phyloP scores from a whole-genome alignment of 1,140 invertebrate species.

The Anagrus nilaparvatae region DNA sequence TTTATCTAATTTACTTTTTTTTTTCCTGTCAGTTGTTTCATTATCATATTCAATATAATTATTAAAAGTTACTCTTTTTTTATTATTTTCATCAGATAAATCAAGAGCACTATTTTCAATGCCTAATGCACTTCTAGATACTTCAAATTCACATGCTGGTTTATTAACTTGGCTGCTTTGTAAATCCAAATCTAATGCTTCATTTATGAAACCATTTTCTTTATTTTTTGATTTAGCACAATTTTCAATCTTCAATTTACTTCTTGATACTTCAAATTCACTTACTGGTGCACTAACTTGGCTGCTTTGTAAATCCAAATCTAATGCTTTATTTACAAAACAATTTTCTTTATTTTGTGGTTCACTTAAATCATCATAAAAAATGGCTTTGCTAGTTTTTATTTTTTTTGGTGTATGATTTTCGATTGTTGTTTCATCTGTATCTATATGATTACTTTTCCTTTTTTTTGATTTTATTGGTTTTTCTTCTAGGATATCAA shows the following conservation, averaged over 20 bases:
- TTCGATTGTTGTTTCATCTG: neutral
- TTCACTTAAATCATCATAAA: too few relatives aligned
- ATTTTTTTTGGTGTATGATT: neutral
- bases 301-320: conserved; percentile 6
- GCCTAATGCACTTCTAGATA: too few relatives aligned
- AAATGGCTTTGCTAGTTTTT: too few relatives aligned
- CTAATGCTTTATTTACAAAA: conserved; percentile 5
- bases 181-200: conserved; percentile 20
- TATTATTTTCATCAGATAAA: conserved; percentile 31
- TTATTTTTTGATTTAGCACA: too few relatives aligned
- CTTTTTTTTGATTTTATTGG: neutral
- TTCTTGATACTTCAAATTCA: too few relatives aligned
- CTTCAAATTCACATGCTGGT: conserved; percentile 25
- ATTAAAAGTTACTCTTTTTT: conserved; percentile 36
- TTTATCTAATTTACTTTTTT: conserved; percentile 30
- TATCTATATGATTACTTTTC: conserved; percentile 4
- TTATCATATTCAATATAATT: conserved; percentile 33
- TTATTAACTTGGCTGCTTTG: conserved; percentile 21
- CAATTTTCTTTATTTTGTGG: too few relatives aligned
- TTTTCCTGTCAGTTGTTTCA: conserved; percentile 25
- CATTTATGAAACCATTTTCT: conserved; percentile 3
- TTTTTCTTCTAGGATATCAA: conserved; percentile 14
- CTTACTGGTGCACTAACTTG: too few relatives aligned
- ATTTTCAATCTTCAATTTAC: too few relatives aligned
- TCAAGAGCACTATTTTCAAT: conserved; percentile 34